Conservation (phyloP, 2,888 invertebrate genomes). For the Apoderus coryli region DNA sequence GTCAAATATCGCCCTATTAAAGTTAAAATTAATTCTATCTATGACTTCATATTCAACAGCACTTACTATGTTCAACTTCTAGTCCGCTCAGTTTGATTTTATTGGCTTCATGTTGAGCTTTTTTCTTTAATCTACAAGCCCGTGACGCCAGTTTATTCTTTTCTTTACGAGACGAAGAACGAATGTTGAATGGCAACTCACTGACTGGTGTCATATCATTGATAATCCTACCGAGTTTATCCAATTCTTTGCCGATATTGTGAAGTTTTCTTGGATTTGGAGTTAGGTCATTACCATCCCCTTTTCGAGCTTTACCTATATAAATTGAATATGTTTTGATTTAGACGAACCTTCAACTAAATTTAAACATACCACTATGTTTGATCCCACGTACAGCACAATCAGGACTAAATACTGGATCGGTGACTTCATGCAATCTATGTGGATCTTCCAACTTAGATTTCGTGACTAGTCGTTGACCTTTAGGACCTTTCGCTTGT, state of each 20-base stretch:
- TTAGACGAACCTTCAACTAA: too few relatives aligned
- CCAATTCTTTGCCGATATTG: constrained; percentile 82
- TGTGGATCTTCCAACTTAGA: constrained; percentile 85
- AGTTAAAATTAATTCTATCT: too few relatives aligned
- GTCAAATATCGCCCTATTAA: neutral
- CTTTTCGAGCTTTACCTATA: constrained; percentile 57
- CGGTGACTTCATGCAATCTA: constrained; percentile 76
- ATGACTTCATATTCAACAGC: too few relatives aligned
- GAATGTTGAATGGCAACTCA: constrained; percentile 76
- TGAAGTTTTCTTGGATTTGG: constrained; percentile 87
- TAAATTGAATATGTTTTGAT: too few relatives aligned
- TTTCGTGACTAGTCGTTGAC: constrained; percentile 73
- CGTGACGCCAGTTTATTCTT: constrained; percentile 96
- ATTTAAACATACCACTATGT: constrained; percentile 60
- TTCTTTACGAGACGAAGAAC: constrained; percentile 90
- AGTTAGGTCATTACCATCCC: constrained; percentile 94
- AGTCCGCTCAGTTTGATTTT: constrained; percentile 90
- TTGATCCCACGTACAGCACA: constrained; percentile 83
- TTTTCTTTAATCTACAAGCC: constrained; percentile 94
- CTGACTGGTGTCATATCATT: constrained; percentile 94
- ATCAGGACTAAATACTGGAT: constrained; percentile 90
- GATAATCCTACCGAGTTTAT: constrained; percentile 79
- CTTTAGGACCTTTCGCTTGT: constrained; percentile 95
- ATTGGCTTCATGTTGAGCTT: constrained; percentile 97
- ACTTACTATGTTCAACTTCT: constrained; percentile 88